Evolutionary conservation across 2,888 invertebrate genomes (phyloP).

Genomic region (Danaus chrysippus): DNA sequence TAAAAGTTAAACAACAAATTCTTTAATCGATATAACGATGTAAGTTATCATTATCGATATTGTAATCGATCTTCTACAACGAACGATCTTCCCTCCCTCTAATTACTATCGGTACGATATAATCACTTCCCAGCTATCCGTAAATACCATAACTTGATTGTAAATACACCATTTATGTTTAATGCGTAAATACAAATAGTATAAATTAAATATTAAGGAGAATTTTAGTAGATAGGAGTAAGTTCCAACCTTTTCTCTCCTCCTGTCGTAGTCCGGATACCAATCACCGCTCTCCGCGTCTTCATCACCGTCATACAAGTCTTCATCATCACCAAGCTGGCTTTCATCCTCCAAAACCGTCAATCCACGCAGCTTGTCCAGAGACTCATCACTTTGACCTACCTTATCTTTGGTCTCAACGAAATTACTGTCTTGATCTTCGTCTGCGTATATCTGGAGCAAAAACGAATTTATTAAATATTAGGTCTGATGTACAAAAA

Average conservation of each 20-base stretch:
- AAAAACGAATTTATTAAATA: slow-evolving; percentile 14
- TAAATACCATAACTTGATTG: neutral
- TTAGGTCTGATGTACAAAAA: neutral
- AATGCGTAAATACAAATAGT: neutral
- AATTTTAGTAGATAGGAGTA: neutral
- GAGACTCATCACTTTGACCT: slow-evolving; percentile 43
- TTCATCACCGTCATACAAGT: slow-evolving; percentile 50
- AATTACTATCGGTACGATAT: slow-evolving; percentile 12
- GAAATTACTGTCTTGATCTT: slow-evolving; percentile 50
- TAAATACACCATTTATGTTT: neutral
- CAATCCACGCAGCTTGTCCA: slow-evolving; percentile 61
- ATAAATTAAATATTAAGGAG: neutral
- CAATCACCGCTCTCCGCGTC: slow-evolving; percentile 67
- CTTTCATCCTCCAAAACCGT: slow-evolving; percentile 65
- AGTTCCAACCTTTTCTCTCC: slow-evolving; percentile 50
- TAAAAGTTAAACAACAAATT: too few relatives aligned
- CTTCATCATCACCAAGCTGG: slow-evolving; percentile 55
- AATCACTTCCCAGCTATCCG: slow-evolving; percentile 8
- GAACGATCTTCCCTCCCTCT: slow-evolving; percentile 7
- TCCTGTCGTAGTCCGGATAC: slow-evolving; percentile 62
- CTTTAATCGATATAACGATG: neutral
- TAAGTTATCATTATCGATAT: neutral
- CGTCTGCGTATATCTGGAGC: slow-evolving; percentile 65
- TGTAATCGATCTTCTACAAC: neutral
- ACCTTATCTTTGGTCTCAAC: slow-evolving; percentile 35